Evolutionary conservation across 1,140 invertebrate species (phyloP).

Genomic region (Papilio machaon): DNA sequence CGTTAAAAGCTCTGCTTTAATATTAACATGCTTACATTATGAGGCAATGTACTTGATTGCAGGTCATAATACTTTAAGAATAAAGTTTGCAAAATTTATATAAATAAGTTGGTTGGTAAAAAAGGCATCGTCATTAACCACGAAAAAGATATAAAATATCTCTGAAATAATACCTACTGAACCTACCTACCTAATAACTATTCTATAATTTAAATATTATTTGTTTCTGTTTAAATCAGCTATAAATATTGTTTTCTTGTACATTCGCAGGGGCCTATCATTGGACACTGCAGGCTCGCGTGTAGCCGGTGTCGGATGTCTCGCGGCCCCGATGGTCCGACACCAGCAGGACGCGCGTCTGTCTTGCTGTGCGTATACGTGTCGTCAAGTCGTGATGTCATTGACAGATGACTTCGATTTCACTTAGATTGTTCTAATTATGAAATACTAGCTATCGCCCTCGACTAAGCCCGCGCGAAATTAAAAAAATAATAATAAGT

Average conservation of each 20-base stretch:
- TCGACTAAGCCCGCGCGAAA: not conserved
- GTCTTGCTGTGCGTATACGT: not conserved
- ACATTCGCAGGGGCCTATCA: not conserved
- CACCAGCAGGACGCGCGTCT: not conserved
- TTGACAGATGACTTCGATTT: conserved; percentile 26
- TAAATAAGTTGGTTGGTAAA: not conserved
- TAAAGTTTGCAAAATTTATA: not conserved
- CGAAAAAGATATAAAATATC: not conserved
- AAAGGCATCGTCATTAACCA: not conserved
- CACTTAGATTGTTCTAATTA: conserved; percentile 14
- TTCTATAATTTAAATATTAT: too few species aligned
- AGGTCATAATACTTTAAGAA: not conserved
- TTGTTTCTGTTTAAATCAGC: too few species aligned
- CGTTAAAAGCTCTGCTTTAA: not conserved
- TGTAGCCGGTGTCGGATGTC: not conserved
- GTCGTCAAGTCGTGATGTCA: not conserved
- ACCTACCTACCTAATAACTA: too few species aligned
- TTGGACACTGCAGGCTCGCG: not conserved
- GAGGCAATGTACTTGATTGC: not conserved
- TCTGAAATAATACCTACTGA: too few species aligned
- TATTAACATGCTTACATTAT: not conserved
- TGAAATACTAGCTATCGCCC: not conserved
- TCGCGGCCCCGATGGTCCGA: not conserved
- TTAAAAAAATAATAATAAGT: not conserved
- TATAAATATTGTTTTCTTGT: not conserved